A percentile compares a stretch with the other conserved stretches of the same genome.
These are phyloP conservation scores for Cancer borealis DNA, from an alignment of 2,888 invertebrate genomes.

Conservation along the genomic window DNA sequence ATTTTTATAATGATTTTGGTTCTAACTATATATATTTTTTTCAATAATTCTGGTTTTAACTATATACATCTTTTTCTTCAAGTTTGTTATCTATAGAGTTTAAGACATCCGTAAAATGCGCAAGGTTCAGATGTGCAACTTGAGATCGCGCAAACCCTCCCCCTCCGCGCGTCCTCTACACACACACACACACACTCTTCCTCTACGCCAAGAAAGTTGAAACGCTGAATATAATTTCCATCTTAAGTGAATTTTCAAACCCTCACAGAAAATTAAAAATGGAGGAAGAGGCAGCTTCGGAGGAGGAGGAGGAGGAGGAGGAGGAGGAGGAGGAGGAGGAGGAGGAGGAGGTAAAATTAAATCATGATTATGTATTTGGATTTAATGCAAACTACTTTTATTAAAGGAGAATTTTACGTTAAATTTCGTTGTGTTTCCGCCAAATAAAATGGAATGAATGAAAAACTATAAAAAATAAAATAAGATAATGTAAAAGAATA, in stretches of 20 bases:
- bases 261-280: neutral
- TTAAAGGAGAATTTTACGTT: neutral
- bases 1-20: no score
- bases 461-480: neutral
- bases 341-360: neutral
- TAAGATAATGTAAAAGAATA: neutral
- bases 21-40: no score
- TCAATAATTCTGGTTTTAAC: no score
- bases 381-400: neutral
- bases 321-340: neutral
- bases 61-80: no score
- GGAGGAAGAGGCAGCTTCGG: neutral
- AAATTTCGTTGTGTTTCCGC: neutral
- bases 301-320: neutral
- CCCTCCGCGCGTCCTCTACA: no score
- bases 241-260: neutral
- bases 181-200: neutral
- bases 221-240: constrained; percentile 20
- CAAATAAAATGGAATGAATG: neutral
- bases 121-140: neutral
- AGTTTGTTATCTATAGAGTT: neutral
- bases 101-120: neutral
- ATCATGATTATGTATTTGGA: constrained; percentile 1
- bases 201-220: neutral
- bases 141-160: no score